These are phyloP conservation scores for Armadillidium nasatum DNA, from an alignment of 1,140 invertebrate genomes.

Conservation along the genomic window DNA sequence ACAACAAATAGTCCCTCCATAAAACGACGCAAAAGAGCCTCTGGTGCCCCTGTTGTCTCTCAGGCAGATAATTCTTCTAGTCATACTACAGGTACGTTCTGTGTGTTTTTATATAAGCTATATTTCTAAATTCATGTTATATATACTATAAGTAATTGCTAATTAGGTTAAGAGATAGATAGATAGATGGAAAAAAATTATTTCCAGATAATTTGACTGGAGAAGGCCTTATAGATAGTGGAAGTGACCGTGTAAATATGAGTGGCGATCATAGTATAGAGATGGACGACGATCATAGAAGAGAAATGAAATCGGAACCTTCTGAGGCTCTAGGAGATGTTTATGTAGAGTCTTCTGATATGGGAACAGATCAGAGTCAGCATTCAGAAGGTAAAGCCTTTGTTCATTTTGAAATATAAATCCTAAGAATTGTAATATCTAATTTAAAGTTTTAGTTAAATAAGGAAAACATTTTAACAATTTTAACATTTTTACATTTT, in stretches of 20 bases:
- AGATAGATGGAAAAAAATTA: too few relatives aligned
- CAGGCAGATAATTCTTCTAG: constrained; percentile 36
- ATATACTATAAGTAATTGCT: too few relatives aligned
- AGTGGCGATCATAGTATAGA: not conserved
- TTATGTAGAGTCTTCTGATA: constrained; percentile 7
- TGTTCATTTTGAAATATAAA: too few relatives aligned
- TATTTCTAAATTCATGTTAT: too few relatives aligned
- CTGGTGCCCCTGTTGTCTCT: constrained; percentile 33
- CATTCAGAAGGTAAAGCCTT: not conserved
- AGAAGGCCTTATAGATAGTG: constrained; percentile 3
- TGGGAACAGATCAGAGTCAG: not conserved
- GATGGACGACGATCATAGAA: not conserved
- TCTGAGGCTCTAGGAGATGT: not conserved
- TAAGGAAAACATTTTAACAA: too few relatives aligned
- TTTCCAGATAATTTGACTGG: constrained; percentile 7
- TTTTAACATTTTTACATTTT: too few relatives aligned
- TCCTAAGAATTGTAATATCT: too few relatives aligned
- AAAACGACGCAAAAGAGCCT: constrained; percentile 36
- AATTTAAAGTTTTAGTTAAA: too few relatives aligned
- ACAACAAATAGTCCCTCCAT: constrained; percentile 29
- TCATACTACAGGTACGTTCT: constrained; percentile 31
- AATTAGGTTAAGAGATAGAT: too few relatives aligned
- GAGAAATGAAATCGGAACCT: constrained; percentile 19
- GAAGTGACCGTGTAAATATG: not conserved
- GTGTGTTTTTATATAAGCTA: not conserved